Percentiles rank a stretch among this genome's conserved stretches.
phyloP scores from a whole-genome alignment of 2,797 vertebrate genomes.

The Phataginus tricuspis region DNA sequence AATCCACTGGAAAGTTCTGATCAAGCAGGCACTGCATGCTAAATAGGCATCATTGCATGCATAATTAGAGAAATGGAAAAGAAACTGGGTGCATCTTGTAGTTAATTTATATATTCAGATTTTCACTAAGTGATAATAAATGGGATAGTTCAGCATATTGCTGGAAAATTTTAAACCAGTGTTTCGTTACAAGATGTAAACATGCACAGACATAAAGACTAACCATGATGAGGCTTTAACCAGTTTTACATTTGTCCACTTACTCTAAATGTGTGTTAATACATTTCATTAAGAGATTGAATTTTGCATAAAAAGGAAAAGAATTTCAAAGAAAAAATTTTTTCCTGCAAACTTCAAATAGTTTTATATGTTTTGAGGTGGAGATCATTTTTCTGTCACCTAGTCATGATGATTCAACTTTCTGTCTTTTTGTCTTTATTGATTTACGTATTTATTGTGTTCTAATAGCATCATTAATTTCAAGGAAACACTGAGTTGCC shows the following conservation, averaged over 20 bases:
- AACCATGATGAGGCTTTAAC: not conserved
- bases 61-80: not conserved
- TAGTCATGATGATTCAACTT: not conserved
- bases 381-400: slow-evolving; percentile 16
- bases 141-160: not conserved
- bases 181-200: slow-evolving; percentile 2
- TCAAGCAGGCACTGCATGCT: not conserved
- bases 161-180: not conserved
- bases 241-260: not conserved
- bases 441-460: slow-evolving; percentile 36
- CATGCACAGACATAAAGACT: not conserved
- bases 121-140: not conserved
- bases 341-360: slow-evolving; percentile 28
- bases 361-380: not conserved
- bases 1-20: slow-evolving; percentile 62
- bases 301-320: slow-evolving; percentile 25
- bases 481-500: not conserved
- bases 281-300: not conserved
- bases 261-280: not conserved
- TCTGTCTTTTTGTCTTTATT: slow-evolving; percentile 10
- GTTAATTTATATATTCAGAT: slow-evolving; percentile 2
- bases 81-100: not conserved
- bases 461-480: slow-evolving; percentile 31
- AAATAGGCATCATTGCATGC: not conserved
- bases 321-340: slow-evolving; percentile 10